Base-by-base conservation (phyloP, 2,888 invertebrate genomes). In the Odontomyia ornata region DNA sequence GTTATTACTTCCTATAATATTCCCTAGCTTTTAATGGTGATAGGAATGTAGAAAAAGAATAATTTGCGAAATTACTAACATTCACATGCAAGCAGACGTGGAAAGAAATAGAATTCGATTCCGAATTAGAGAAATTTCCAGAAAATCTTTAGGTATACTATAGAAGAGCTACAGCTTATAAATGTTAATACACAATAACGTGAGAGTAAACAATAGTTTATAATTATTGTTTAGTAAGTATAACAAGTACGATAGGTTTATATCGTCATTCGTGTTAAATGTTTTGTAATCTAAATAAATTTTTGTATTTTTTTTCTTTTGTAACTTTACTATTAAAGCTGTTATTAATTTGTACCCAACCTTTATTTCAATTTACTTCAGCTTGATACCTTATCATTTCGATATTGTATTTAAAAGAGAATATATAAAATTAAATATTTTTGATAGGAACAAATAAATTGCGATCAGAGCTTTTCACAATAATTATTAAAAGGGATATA, bases 381-480 rank as follows among this genome's bases (percentile, higher is more conserved):
- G 25, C 18, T 11, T 25, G 23, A 7, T 28, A 11, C 28, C 28
- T 3, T 1, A n/a, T 65, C 36, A 65, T 23, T 47, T 46, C 21
- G 23, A 75, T 75, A 9, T 52, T 52, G 52, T 52, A 52, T 76
- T 77, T 57, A 56, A 47, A 64, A 52, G 15, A 60, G 36, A 57
- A 64, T 3, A 72, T 27, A 57, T 21, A 73, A 11, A 21, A n/a
- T 72, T 30, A 72, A 56, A 30, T 56, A 56, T 57, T 60, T 57
- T 73, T 57, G 43, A 30, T 73, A 76, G 23, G 27, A 52, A 28
- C 30, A 46, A 36, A 36, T 72, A 75, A 64, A 46, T 56, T 57
- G 18, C 13, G 46, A 60, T 65, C 62, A 47, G 57, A 56, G 52
- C 27, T 76, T 77, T 56, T 77, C 52, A 18, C 76, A 71, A 52